These are phyloP conservation scores for Lordiphosa collinella DNA, from an alignment of 1,140 invertebrate genomes.

Conservation along the genomic window DNA sequence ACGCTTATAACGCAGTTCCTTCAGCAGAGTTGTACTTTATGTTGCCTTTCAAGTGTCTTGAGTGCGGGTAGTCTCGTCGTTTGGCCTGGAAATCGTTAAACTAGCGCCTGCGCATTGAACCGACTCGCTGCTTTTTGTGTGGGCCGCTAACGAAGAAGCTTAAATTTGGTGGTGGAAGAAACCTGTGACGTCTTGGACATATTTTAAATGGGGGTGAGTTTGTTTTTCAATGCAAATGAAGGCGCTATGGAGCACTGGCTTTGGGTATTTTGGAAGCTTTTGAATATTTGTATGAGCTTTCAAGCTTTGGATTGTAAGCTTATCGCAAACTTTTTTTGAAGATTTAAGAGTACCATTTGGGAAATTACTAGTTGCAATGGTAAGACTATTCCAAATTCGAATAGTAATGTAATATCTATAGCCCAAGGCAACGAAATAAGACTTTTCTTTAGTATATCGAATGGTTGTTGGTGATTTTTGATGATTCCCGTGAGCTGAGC, in stretches of 20 bases:
- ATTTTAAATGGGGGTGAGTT: conserved; percentile 2
- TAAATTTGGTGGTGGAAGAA: conserved; percentile 34
- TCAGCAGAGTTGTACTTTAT: conserved; percentile 47
- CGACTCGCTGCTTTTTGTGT: conserved; percentile 25
- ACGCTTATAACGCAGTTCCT: conserved; percentile 43
- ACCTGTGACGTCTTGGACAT: conserved; percentile 45
- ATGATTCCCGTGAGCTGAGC: too few relatives aligned
- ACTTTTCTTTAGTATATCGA: too few relatives aligned
- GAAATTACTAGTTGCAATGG: too few relatives aligned
- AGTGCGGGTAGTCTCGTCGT: conserved; percentile 25
- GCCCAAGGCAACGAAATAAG: too few relatives aligned
- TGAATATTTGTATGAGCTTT: too few relatives aligned
- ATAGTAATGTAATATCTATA: too few relatives aligned
- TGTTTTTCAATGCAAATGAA: neutral
- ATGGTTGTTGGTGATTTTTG: too few relatives aligned
- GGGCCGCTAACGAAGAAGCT: conserved; percentile 21
- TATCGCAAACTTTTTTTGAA: too few relatives aligned
- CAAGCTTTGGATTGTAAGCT: too few relatives aligned
- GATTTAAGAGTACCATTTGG: too few relatives aligned
- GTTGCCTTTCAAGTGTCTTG: conserved; percentile 47
- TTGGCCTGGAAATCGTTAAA: conserved; percentile 60
- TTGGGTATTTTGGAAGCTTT: too few relatives aligned
- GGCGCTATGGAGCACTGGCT: conserved; percentile 28
- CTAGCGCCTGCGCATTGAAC: conserved; percentile 38
- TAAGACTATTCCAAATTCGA: too few relatives aligned